phyloP scores from a whole-genome alignment of 2,888 invertebrate genomes.

The Lymantria dispar region DNA sequence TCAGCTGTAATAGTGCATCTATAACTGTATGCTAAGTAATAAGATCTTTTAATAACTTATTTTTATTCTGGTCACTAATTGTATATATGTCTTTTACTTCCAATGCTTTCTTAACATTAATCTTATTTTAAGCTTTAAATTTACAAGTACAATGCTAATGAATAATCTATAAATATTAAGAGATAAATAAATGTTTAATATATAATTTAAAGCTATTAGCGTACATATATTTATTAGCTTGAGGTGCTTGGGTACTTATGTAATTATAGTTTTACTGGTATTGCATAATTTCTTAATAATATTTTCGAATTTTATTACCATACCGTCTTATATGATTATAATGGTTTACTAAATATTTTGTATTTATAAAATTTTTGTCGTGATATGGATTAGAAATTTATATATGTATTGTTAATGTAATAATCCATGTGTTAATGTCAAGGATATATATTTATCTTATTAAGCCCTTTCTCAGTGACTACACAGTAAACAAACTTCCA shows the following conservation, averaged over 20 bases:
- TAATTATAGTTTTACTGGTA: constrained; percentile 51
- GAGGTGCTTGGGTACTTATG: constrained; percentile 74
- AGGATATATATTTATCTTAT: no score
- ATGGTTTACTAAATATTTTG: background rate
- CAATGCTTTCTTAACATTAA: constrained; percentile 37
- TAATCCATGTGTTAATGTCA: no score
- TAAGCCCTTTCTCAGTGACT: no score
- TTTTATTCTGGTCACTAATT: constrained; percentile 32
- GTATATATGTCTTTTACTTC: constrained; percentile 36
- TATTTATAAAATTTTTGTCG: background rate
- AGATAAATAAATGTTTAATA: constrained; percentile 64
- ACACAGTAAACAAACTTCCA: no score
- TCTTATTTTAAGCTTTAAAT: constrained; percentile 73
- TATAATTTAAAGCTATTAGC: constrained; percentile 52
- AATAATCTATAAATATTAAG: constrained; percentile 42
- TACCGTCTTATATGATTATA: background rate
- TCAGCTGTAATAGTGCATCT: background rate
- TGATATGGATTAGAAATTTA: background rate
- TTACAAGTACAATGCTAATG: constrained; percentile 70
- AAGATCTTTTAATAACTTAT: constrained; percentile 6
- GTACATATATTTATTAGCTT: constrained; percentile 67
- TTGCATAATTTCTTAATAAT: constrained; percentile 28
- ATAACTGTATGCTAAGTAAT: background rate
- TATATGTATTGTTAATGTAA: no score
- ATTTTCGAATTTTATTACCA: background rate